Evolutionary conservation across 2,888 invertebrate species (phyloP).

Genomic region (Epirrhoe alternata): DNA sequence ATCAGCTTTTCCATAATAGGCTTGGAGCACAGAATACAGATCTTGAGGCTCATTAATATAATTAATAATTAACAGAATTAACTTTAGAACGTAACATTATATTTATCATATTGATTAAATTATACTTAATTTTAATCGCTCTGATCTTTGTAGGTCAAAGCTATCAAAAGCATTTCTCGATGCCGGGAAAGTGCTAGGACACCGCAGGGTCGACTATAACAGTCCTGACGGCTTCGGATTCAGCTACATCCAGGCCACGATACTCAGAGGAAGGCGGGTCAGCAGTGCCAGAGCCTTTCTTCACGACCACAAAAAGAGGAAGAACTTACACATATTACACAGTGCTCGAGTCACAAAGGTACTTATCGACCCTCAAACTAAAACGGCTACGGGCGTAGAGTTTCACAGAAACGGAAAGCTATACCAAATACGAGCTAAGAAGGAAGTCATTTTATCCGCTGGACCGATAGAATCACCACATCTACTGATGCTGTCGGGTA

Average conservation of each 20-base stretch:
- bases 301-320: slow-evolving; percentile 78
- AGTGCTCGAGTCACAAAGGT: slow-evolving; percentile 84
- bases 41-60: too few relatives aligned
- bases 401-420: slow-evolving; percentile 74
- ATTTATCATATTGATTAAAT: background rate
- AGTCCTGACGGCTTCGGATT: slow-evolving; percentile 87
- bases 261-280: slow-evolving; percentile 77
- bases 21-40: too few relatives aligned
- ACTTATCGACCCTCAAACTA: slow-evolving; percentile 83
- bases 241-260: slow-evolving; percentile 76
- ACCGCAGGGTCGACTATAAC: slow-evolving; percentile 89
- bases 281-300: slow-evolving; percentile 86
- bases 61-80: too few relatives aligned
- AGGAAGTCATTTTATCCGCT: slow-evolving; percentile 87
- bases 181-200: slow-evolving; percentile 86
- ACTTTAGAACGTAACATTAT: too few relatives aligned
- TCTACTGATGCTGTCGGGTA: slow-evolving; percentile 87
- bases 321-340: slow-evolving; percentile 85
- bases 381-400: slow-evolving; percentile 70
- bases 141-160: slow-evolving; percentile 66
- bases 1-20: too few relatives aligned
- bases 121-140: background rate
- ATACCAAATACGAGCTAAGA: slow-evolving; percentile 70
- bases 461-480: slow-evolving; percentile 93
- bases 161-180: slow-evolving; percentile 88